Conservation (phyloP, 2,888 invertebrate species). For the Geotrupes spiniger region DNA sequence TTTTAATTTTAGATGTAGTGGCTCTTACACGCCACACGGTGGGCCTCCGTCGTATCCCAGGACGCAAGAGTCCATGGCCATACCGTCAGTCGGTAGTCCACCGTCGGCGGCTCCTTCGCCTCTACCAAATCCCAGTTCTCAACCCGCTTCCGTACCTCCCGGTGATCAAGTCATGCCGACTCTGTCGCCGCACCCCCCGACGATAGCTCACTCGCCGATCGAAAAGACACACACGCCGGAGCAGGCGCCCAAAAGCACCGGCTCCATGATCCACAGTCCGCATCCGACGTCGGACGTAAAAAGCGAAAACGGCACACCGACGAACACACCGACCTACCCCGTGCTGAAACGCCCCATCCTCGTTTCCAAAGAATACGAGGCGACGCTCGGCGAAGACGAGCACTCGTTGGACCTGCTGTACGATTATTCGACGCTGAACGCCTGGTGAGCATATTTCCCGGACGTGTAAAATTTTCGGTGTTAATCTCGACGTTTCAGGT, state of each 20-base stretch:
- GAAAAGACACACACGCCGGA: conserved; percentile 35
- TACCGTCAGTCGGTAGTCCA: conserved; percentile 56
- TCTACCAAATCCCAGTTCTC: conserved; percentile 67
- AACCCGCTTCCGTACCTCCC: conserved; percentile 67
- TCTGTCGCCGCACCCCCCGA: conserved; percentile 66
- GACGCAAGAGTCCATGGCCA: conserved; percentile 57
- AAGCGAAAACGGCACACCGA: conserved; percentile 32
- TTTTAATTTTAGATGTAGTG: conserved; percentile 41
- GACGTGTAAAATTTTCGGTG: background rate
- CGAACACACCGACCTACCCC: conserved; percentile 24
- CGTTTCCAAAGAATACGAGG: conserved; percentile 74
- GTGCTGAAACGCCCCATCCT: conserved; percentile 73
- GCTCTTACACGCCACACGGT: conserved; percentile 58
- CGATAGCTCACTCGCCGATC: conserved; percentile 41
- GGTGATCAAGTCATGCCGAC: conserved; percentile 66
- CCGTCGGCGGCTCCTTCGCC: conserved; percentile 60
- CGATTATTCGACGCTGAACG: conserved; percentile 81
- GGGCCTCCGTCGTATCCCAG: conserved; percentile 67
- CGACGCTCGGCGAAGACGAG: conserved; percentile 76
- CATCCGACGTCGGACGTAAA: conserved; percentile 35
- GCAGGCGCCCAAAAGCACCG: conserved; percentile 35
- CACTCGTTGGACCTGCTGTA: conserved; percentile 78
- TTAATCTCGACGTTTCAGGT: conserved; percentile 53
- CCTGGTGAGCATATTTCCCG: conserved; percentile 63
- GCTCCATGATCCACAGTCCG: conserved; percentile 36